Evolutionary conservation across 2,113 vertebrate genomes (phyloP), one percentile per base, ranked within the genome.

Genomic region (Chiloscyllium plagiosum): DNA sequence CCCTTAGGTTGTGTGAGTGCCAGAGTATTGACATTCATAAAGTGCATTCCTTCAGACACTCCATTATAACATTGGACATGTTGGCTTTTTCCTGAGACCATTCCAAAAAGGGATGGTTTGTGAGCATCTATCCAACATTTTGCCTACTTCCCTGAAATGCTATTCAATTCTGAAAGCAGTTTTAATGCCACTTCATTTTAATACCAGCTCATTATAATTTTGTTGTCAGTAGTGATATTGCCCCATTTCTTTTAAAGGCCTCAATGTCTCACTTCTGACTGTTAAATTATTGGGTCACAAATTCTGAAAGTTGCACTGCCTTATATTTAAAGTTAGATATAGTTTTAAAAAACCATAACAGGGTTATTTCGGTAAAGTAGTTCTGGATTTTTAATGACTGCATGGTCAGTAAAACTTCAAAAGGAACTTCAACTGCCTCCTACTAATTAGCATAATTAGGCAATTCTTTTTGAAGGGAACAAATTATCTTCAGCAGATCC

Each of bases 351-450:
- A 65, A n/a, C 15, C 56, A 4, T n/a, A 56, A 65, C 87, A 90
- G 87, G 13, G 29, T 65, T 65, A 17, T 92, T 92, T 19, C 15
- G 47, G 56, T n/a, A 65, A 92, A 92, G 33, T 65, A n/a, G 87
- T 65, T 92, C 87, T 61, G 17, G 56, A 92, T 65, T 61, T 56
- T 65, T 92, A 92, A 92, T 92, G 61, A 92, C 87, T 65, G 52
- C 56, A 92, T 56, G 87, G 87, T 92, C 87, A 92, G 87, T 92
- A 92, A 61, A n/a, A 92, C 87, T 92, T 92, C 87, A 92, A 92
- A 92, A 92, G 56, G 56, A 92, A 56, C 56, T 61, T 65, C 56
- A 5, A 65, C 52, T 92, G 29, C 52, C 87, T 65, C 87, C 87
- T 61, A 13, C 56, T 65, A 92, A 92, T 65, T 92, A 92, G 33